These are phyloP conservation scores for Tonatia bakeri DNA, from an alignment of 2,113 vertebrate species.

Conservation along the genomic window DNA sequence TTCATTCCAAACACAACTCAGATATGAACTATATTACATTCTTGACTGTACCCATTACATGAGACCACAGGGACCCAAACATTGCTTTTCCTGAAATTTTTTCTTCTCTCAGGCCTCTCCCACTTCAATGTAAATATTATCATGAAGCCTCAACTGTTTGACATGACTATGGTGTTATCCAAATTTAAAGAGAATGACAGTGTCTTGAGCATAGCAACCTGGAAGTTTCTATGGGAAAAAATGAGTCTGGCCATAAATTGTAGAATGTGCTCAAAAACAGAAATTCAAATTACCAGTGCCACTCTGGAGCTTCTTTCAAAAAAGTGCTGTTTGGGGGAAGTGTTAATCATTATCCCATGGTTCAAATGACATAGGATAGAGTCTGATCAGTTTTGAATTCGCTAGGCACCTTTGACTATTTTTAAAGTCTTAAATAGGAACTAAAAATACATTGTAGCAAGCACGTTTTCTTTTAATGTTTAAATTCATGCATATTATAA, in stretches of 20 bases:
- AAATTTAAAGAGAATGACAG: neutral
- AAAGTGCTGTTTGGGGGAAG: neutral
- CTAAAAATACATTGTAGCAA: slow-evolving; percentile 54
- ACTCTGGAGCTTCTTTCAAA: neutral
- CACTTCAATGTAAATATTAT: slow-evolving; percentile 13
- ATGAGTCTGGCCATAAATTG: neutral
- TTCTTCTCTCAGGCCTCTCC: neutral
- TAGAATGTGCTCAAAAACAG: slow-evolving; percentile 26
- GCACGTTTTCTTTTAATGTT: slow-evolving; percentile 59
- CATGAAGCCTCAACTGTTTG: neutral
- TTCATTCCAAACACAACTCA: neutral
- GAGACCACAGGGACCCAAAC: neutral
- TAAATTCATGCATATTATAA: slow-evolving; percentile 58
- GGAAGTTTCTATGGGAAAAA: neutral
- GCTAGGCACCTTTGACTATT: slow-evolving; percentile 36
- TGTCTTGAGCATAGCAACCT: neutral
- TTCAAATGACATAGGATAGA: neutral
- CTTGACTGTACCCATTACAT: slow-evolving; percentile 10
- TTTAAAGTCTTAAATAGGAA: slow-evolving; percentile 48
- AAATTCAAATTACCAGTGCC: neutral
- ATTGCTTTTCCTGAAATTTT: neutral
- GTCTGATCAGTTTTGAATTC: neutral
- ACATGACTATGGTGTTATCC: neutral
- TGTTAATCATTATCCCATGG: neutral
- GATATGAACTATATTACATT: neutral